Evolutionary conservation across 2,888 invertebrate genomes (phyloP), one percentile per base, ranked within the genome.

Genomic region (Norana najaformis): DNA sequence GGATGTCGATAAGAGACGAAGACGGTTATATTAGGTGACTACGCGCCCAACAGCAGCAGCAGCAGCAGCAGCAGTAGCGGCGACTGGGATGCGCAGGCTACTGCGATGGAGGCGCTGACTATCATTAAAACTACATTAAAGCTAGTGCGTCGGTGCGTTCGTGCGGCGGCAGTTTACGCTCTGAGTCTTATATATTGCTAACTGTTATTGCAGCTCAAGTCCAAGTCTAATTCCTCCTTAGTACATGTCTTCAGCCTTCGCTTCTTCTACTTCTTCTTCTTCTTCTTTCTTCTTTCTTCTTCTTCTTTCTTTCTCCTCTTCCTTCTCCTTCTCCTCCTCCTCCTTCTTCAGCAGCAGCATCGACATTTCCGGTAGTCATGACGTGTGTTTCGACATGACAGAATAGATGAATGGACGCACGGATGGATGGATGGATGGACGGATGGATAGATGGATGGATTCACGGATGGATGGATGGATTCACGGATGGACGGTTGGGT

Each of bases 101-200:
- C 18, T 53, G 18, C 18, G 53, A 16, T 16, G 18, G 16, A 23
- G 85, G 85, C 23, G 16, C 16, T 36, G 37, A 8, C 85, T 37
- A 36, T 85, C 85, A 85, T 85, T 85, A 85, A 35, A 85, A 85
- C 85, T 85, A 35, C 85, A 85, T 85, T 85, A 85, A 36, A 85
- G 36, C 85, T 37, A n/a, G 85, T 35, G n/a, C 5, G 37, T 36
- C 85, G 35, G 85, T 85, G 36, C 35, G 85, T 85, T 37, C 35
- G 85, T 85, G 36, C 18, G 85, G 18, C 18, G 5, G 37, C 35
- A 30, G 37, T 35, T 85, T 23, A n/a, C 16, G 35, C 85, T 13
- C 1, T 20, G 36, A 0, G 30, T 18, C 85, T 83, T n/a, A 36
- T 69, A 30, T 69, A 69, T 69, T 30, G n/a, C 69, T 69, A 69